These are phyloP conservation scores for Drosophila lacertosa DNA, from an alignment of 1,140 invertebrate species.

Conservation along the genomic window DNA sequence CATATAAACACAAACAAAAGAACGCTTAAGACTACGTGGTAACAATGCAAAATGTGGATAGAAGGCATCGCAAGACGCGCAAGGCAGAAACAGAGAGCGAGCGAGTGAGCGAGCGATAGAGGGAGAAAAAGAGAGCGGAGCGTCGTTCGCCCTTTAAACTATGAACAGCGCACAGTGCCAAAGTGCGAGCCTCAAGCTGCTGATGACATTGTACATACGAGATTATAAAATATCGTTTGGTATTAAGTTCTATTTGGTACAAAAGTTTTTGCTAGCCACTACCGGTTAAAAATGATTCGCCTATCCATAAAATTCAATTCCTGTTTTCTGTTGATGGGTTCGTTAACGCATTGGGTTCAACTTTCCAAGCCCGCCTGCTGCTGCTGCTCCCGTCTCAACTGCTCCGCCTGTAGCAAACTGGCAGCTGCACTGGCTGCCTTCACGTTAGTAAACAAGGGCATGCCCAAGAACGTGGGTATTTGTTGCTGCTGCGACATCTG, in stretches of 20 bases:
- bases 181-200: conserved; percentile 24
- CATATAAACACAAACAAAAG: conserved; percentile 79
- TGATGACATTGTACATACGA: conserved; percentile 5
- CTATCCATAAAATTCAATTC: conserved; percentile 55
- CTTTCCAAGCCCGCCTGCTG: conserved; percentile 41
- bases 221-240: conserved; percentile 25
- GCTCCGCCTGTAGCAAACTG: conserved; percentile 45
- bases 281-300: conserved; percentile 21
- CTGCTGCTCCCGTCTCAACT: conserved; percentile 37
- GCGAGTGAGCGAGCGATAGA: conserved; percentile 20
- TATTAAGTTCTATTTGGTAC: conserved; percentile 38
- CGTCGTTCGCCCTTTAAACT: conserved; percentile 20
- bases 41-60: conserved; percentile 50
- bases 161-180: conserved; percentile 13
- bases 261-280: conserved; percentile 29
- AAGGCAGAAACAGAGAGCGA: conserved; percentile 34
- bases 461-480: conserved; percentile 90
- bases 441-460: conserved; percentile 87
- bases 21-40: conserved; percentile 72
- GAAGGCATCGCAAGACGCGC: conserved; percentile 16
- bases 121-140: conserved; percentile 17
- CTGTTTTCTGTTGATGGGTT: conserved; percentile 33
- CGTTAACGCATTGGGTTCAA: conserved; percentile 19
- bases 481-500: conserved; percentile 41
- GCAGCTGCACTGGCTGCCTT: conserved; percentile 56